These are phyloP conservation scores for Megaleporinus macrocephalus DNA, from an alignment of 2,113 vertebrate species.

Conservation along the genomic window DNA sequence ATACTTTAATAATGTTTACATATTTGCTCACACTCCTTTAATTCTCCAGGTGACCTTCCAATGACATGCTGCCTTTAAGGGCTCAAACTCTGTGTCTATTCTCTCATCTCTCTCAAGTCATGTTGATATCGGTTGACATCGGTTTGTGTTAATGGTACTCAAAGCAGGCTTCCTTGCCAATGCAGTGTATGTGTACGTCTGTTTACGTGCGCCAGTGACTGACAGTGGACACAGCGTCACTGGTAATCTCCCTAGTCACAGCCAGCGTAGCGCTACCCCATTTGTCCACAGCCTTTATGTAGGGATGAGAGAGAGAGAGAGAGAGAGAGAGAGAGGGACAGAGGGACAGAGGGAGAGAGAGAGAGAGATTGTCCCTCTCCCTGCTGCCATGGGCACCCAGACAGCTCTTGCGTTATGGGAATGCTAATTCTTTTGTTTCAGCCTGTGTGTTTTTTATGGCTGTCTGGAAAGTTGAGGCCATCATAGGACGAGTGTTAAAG, in stretches of 20 bases:
- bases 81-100: background rate
- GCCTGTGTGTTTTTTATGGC: slow-evolving; percentile 44
- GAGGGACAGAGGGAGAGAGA: slow-evolving; percentile 26
- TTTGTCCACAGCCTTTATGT: slow-evolving; percentile 37
- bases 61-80: too few species aligned
- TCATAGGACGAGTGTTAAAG: slow-evolving; percentile 38
- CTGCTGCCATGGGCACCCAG: slow-evolving; percentile 49
- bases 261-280: slow-evolving; percentile 20
- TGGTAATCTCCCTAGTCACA: slow-evolving; percentile 30
- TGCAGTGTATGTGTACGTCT: background rate
- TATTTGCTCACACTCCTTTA: too few species aligned
- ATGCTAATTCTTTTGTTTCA: slow-evolving; percentile 59
- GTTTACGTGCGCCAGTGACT: slow-evolving; percentile 8
- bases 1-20: too few species aligned
- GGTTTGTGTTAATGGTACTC: too few species aligned
- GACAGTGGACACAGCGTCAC: slow-evolving; percentile 42
- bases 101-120: background rate
- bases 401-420: slow-evolving; percentile 47
- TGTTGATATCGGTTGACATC: too few species aligned
- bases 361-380: slow-evolving; percentile 42
- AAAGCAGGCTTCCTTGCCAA: too few species aligned
- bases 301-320: slow-evolving; percentile 44
- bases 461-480: slow-evolving; percentile 56
- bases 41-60: too few species aligned
- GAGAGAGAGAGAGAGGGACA: slow-evolving; percentile 23